Base-by-base conservation (phyloP, 2,888 invertebrate genomes). In the Rhamphomyia laevipes region DNA sequence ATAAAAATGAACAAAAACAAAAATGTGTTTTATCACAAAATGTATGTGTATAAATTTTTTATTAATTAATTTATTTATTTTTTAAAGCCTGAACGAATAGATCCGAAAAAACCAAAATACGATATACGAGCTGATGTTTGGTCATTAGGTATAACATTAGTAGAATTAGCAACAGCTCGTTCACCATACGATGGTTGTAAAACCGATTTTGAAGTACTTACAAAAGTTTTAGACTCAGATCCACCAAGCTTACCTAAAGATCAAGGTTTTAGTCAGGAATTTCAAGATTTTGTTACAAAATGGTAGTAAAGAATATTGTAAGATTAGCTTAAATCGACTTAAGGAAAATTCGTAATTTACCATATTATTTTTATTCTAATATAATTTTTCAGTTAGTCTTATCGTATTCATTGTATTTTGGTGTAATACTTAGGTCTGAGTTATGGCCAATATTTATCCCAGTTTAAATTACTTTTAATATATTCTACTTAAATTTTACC, bases 101-200 rank as follows among this genome's bases (percentile, higher is more conserved):
- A 95, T 71, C 94, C 94, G 21, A 81, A 82, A 53, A 84, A 88
- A 66, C 94, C 93, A 47, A 92, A 94, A 73, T 99, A 99, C 71
- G 99, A 99, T 73, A 94, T 99, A 65, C 80, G 99, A 60, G 97
- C 99, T 17, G 99, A 99, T 74, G 97, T 99, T 46, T 99, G 99
- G 99, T 95, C 95, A 57, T 76, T 99, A 58, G 99, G 99, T 58
- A 95, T 93, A 62, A 92, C 92, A 48, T 76, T 93, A 51, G 91
- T 99, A 46, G 99, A 99, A 76, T 76, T 99, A 62, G 99, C 97
- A 43, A 94, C 94, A 13, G 97, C 95, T 47, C 84, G 86, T 57
- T 96, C 95, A 68, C 97, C 97, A 0, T 92, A 92, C 71, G 78
- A 81, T 67, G 89, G 93, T 73, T 96, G 96, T 71, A 86, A 87